Base-by-base conservation (phyloP, 1,140 invertebrate species). In the Parapsyche elsis region DNA sequence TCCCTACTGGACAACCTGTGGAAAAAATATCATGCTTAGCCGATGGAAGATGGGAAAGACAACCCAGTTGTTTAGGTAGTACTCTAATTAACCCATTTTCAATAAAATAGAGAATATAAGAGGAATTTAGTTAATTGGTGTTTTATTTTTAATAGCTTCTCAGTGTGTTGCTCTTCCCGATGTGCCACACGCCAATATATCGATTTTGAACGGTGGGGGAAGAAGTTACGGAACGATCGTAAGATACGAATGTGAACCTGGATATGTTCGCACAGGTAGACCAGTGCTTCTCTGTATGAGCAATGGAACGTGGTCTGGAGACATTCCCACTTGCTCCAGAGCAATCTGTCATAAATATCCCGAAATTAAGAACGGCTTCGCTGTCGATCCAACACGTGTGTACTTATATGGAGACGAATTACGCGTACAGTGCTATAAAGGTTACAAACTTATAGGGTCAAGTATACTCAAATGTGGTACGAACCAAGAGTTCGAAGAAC, bases 201-300 rank as follows among this genome's bases (percentile, higher is more conserved):
- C 94, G 0, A 92, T 98, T 46, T 88, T 98, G n/a, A 98, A 97
- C 85, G 97, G 97, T 7, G 95, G 96, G 23, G 97, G 97, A 46
- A 91, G 96, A 81, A 97, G 95, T 86, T 99, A 98, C 85, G 97
- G 97, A 79, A 98, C 97, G 0, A 97, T 99, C 84, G 94, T 98
- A 5, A 90, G 96, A 76, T 99, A 97, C 87, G 95, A 97, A 86
- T 99, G 98, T 86, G 95, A 97, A 84, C 93, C 96, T 9, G 98
- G 98, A 0, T 99, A 98, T 85, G 92, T 95, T 45, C 90, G 97
- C 82, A 93, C 91, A 80, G 97, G 97, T 38, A 93, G 95, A 86
- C 96, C 96, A 30, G 96, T 97, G 1, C 92, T 99, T 49, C 91
- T 98, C 16, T 99, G 98, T 86, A 97, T 96, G 94, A 96, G 95